Evolutionary conservation across 2,113 vertebrate genomes (phyloP).

Genomic region (Paradoxurus hermaphroditus): DNA sequence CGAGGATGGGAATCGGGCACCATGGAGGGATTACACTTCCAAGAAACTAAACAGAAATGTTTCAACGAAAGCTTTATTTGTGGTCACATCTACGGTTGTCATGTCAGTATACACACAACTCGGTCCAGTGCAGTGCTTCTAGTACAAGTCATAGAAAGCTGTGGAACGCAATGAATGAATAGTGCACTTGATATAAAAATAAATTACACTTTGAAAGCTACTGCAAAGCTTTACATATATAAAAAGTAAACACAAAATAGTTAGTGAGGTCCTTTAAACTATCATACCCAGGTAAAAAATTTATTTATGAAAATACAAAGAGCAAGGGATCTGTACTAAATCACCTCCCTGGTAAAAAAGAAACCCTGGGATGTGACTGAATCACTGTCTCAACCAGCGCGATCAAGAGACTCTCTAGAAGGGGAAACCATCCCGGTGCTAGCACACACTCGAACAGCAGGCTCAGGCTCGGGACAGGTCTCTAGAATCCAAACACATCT

Average conservation of each 20-base stretch:
- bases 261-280: constrained; percentile 69
- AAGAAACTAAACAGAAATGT: constrained; percentile 57
- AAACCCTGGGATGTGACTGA: neutral
- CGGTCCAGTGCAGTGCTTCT: constrained; percentile 73
- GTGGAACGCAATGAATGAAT: constrained; percentile 64
- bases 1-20: neutral
- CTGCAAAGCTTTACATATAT: constrained; percentile 77
- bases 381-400: neutral
- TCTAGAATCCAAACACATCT: neutral
- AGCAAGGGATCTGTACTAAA: neutral
- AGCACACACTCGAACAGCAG: neutral
- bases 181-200: constrained; percentile 80
- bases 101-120: constrained; percentile 74
- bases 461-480: neutral
- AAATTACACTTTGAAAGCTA: constrained; percentile 83
- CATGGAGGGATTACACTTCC: constrained; percentile 23
- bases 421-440: neutral
- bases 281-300: neutral
- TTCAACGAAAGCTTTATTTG: constrained; percentile 54
- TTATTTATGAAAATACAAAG: neutral
- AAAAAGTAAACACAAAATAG: constrained; percentile 82
- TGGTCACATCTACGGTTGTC: constrained; percentile 69
- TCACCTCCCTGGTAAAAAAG: neutral
- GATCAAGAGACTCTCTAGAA: neutral
- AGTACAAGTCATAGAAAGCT: constrained; percentile 59